Evolutionary conservation across 2,888 invertebrate genomes (phyloP), one percentile per base, ranked within the genome.

Genomic region (Rosalia funebris): DNA sequence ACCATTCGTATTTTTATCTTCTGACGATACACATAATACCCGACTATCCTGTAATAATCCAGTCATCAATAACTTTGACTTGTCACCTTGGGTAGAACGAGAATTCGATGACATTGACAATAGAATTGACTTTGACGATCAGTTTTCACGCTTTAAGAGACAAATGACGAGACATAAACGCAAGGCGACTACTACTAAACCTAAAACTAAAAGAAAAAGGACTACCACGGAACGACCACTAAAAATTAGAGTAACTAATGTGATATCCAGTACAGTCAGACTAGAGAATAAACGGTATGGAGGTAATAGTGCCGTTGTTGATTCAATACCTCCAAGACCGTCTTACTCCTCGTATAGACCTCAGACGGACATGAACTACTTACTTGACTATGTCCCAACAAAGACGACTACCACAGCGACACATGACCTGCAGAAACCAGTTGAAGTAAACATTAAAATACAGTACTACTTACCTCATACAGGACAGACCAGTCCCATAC

Each of bases 1-100:
- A 75, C 90, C 90, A 0, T 90, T 90, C 69, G 89, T 87, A 0
- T 89, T 91, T 75, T 82, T 91, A 2, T 83, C 86, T 5, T 78
- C 86, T 0, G 88, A 89, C 70, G 82, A 84, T 55, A 79, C 84
- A 52, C 85, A 85, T 71, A 90, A 91, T 71, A 79, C 81, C 46
- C 82, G 89, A 55, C 77, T 87, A 36, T 79, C 85, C 0, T 91
- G 91, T 71, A 81, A 83, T 45, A 70, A 73, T 59, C 60, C 74
- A 0, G 73, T 85, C 1, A 79, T 86, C 0, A 84, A 85, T 48
- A 84, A 84, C 73, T 85, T 90, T 65, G 85, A 89, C 76, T 77
- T 90, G 45, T 83, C 83, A 0, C 84, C 87, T 0, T 90, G 90
- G 90, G 79, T 80, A 4, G 89, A 89, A 78, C 57, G 48, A 37